These are phyloP conservation scores for Macaria notata DNA, from an alignment of 2,888 invertebrate genomes.

Conservation along the genomic window DNA sequence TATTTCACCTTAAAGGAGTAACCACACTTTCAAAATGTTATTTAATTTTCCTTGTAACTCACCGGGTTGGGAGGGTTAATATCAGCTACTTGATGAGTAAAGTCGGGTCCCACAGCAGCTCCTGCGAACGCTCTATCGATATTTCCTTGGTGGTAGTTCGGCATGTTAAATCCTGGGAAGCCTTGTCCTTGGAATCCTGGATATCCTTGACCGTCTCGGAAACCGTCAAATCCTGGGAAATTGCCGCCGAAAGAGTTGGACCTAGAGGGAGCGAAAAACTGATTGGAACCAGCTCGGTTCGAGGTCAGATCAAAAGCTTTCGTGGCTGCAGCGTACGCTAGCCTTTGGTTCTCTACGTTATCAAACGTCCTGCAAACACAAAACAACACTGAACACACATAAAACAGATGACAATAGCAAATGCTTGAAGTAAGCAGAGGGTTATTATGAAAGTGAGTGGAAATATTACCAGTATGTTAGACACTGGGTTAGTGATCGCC, in stretches of 20 bases:
- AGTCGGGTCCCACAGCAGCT: constrained; percentile 79
- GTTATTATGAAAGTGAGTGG: constrained; percentile 18
- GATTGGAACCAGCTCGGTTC: constrained; percentile 56
- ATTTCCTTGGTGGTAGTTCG: constrained; percentile 37
- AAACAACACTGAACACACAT: constrained; percentile 21
- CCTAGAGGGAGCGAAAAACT: constrained; percentile 58
- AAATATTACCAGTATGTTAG: constrained; percentile 9
- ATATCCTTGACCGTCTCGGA: constrained; percentile 30
- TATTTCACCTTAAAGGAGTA: too few relatives aligned
- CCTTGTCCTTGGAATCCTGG: constrained; percentile 28
- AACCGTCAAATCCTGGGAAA: constrained; percentile 26
- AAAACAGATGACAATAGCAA: not conserved
- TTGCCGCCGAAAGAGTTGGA: constrained; percentile 33
- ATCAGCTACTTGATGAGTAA: constrained; percentile 79
- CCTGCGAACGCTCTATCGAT: constrained; percentile 76
- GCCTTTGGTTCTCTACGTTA: constrained; percentile 57
- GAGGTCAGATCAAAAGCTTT: constrained; percentile 69
- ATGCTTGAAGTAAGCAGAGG: constrained; percentile 17
- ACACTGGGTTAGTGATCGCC: constrained; percentile 7
- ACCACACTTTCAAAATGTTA: too few relatives aligned
- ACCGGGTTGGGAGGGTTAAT: constrained; percentile 84
- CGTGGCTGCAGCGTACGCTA: constrained; percentile 63
- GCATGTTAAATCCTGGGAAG: constrained; percentile 38
- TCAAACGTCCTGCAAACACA: constrained; percentile 64
- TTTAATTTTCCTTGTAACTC: constrained; percentile 38